Evolutionary conservation across 2,888 invertebrate genomes (phyloP), one percentile per base, ranked within the genome.

Genomic region (Perithous albicinctus): DNA sequence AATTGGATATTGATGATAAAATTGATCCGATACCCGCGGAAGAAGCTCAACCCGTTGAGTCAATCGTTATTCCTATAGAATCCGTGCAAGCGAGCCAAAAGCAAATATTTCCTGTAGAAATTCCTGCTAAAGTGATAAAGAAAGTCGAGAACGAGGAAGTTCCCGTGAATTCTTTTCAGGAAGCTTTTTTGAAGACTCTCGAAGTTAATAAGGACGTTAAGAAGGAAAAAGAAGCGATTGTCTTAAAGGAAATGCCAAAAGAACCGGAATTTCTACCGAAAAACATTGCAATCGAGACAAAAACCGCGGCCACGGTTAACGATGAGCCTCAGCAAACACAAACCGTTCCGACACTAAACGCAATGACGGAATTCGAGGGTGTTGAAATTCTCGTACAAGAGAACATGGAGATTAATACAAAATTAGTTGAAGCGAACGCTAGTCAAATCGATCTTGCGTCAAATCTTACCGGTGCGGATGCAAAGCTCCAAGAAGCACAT

Each of bases 171-270:
- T 86, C 89, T 56, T 90, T 89, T 66, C 92, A 91, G 64, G 91
- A 91, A 75, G 90, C 89, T 41, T 90, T 90, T 81, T 76, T 89
- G 43, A 90, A 91, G 77, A 91, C 91, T 48, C 84, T 90, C 46
- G 87, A 89, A 7, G 88, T 89, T 18, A 90, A 91, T 41, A 87
- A 88, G 7, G 82, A 78, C 74, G 82, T 61, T 10, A 70, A 82
- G 8, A 76, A 76, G 18, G 41, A 48, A 0, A 23, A 26, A 46
- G 75, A 75, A 26, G n/a, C 73, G 23, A 67, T 41, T 8, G 23
- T 7, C 15, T 35, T 56, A 2, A 38, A 7, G n/a, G 23, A 67
- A 46, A 73, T 73, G 18, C 2, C 63, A 7, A 41, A 54, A 59
- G 29, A 8, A 32, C n/a, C 18, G 12, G 12, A 70, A 54, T 46